Evolutionary conservation across 2,888 invertebrate genomes (phyloP).

Genomic region (Sarcophaga carnaria): DNA sequence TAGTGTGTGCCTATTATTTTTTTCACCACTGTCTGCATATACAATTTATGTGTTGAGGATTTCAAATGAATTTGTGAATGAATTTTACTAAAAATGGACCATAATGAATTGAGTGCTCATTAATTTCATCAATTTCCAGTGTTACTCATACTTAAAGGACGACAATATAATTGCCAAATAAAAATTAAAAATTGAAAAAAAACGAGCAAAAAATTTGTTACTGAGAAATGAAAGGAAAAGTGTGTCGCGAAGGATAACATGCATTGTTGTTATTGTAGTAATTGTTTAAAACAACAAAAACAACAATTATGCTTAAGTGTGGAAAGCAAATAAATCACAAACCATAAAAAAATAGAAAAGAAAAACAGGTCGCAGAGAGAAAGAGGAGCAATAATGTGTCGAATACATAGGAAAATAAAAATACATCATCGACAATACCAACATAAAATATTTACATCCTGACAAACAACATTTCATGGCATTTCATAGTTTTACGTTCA

Average conservation of each 20-base stretch:
- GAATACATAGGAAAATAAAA: background rate
- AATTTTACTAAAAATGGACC: constrained; percentile 23
- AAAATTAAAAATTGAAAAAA: constrained; percentile 26
- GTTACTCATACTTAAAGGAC: constrained; percentile 33
- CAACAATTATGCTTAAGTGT: constrained; percentile 40
- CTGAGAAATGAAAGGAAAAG: constrained; percentile 10
- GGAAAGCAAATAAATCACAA: constrained; percentile 55
- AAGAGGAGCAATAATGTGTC: background rate
- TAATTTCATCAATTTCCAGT: constrained; percentile 33
- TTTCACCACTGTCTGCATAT: too few species aligned
- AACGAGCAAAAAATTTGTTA: background rate
- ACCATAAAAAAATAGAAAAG: constrained; percentile 1
- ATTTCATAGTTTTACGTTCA: too few species aligned
- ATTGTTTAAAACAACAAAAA: constrained; percentile 7
- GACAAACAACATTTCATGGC: constrained; percentile 33
- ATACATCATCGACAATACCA: background rate
- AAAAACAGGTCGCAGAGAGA: constrained; percentile 8
- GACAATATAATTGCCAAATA: constrained; percentile 23
- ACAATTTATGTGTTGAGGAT: too few species aligned
- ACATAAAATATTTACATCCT: constrained; percentile 35
- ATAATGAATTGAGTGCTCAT: constrained; percentile 32
- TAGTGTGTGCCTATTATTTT: too few species aligned
- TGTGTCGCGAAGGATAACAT: constrained; percentile 32
- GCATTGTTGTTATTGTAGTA: background rate
- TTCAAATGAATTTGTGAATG: constrained; percentile 20